Percentiles rank a stretch among this genome's conserved stretches.
Evolutionary conservation across 2,797 vertebrate genomes (phyloP).

Genomic region (Sebastiscus albofasciatus): DNA sequence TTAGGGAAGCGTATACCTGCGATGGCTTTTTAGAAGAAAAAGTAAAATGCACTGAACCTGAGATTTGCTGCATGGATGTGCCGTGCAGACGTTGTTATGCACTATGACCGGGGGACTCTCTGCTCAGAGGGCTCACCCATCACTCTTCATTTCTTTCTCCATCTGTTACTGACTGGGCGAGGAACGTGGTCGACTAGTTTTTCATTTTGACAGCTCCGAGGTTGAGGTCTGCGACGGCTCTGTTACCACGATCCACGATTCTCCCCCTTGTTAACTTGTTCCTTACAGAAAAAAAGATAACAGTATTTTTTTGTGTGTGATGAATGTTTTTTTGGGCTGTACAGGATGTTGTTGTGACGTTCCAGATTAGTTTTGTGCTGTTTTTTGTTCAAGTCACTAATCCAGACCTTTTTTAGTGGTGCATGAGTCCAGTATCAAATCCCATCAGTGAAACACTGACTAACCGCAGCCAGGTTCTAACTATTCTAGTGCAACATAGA

Average conservation of each 20-base stretch:
- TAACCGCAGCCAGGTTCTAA: conserved; percentile 31
- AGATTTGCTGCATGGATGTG: conserved; percentile 49
- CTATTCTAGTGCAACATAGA: conserved; percentile 9
- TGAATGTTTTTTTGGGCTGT: conserved; percentile 48
- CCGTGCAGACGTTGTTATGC: conserved; percentile 56
- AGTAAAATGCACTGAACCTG: conserved; percentile 65
- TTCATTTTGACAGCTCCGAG: conserved; percentile 50
- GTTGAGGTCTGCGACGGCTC: conserved; percentile 30
- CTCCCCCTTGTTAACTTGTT: conserved; percentile 30
- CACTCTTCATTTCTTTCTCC: conserved; percentile 27
- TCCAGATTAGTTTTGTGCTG: conserved; percentile 40
- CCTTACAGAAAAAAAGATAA: conserved; percentile 29
- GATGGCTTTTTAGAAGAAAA: conserved; percentile 32
- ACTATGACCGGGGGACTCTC: conserved; percentile 51
- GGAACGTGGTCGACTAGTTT: conserved; percentile 28
- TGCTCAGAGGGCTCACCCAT: conserved; percentile 33
- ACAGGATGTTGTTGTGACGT: conserved; percentile 66
- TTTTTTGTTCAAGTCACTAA: conserved; percentile 41
- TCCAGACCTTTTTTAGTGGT: conserved; percentile 52
- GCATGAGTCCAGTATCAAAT: conserved; percentile 63
- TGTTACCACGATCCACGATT: conserved; percentile 17
- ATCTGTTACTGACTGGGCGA: conserved; percentile 27
- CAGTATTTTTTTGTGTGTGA: conserved; percentile 67
- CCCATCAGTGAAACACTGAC: conserved; percentile 36
- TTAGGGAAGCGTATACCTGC: conserved; percentile 22